Evolutionary conservation across 2,888 invertebrate genomes (phyloP).

Genomic region (Campaea margaritaria): DNA sequence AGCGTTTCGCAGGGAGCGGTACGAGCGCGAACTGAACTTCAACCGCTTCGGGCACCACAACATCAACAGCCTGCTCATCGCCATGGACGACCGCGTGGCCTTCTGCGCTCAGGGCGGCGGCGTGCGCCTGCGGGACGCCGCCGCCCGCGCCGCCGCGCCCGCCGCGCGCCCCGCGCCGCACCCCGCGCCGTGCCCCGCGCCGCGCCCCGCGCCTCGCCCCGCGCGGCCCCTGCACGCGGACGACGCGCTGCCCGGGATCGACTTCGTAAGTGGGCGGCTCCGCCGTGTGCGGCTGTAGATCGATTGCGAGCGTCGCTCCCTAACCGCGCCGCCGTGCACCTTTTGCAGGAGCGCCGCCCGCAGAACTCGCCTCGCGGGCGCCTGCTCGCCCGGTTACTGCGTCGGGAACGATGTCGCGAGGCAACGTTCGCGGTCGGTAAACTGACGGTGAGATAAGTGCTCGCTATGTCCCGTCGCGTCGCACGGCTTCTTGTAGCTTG

Average conservation of each 20-base stretch:
- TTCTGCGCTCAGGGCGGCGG: conserved; percentile 34
- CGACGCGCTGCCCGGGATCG: conserved; percentile 67
- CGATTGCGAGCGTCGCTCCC: too few relatives aligned
- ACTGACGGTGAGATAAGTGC: too few relatives aligned
- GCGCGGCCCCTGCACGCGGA: conserved; percentile 51
- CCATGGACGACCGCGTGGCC: conserved; percentile 49
- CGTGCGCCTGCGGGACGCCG: conserved; percentile 28
- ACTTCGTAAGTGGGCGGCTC: conserved; percentile 56
- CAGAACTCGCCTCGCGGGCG: too few relatives aligned
- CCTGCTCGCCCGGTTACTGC: too few relatives aligned
- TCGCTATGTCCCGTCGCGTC: too few relatives aligned
- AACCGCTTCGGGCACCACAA: conserved; percentile 63
- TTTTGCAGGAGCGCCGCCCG: too few relatives aligned
- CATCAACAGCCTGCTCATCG: conserved; percentile 60
- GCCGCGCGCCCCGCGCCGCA: conserved; percentile 26
- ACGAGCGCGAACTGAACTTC: conserved; percentile 66
- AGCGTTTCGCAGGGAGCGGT: conserved; percentile 57
- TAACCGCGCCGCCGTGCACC: too few relatives aligned
- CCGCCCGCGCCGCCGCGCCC: conserved; percentile 27
- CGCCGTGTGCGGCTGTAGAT: too few relatives aligned
- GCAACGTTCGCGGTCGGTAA: too few relatives aligned
- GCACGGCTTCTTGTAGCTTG: too few relatives aligned
- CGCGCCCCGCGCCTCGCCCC: conserved; percentile 25
- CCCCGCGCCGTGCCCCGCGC: conserved; percentile 24
- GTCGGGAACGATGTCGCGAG: too few relatives aligned